Base-by-base conservation (phyloP, 1,140 invertebrate genomes). In the Prorops nasuta region DNA sequence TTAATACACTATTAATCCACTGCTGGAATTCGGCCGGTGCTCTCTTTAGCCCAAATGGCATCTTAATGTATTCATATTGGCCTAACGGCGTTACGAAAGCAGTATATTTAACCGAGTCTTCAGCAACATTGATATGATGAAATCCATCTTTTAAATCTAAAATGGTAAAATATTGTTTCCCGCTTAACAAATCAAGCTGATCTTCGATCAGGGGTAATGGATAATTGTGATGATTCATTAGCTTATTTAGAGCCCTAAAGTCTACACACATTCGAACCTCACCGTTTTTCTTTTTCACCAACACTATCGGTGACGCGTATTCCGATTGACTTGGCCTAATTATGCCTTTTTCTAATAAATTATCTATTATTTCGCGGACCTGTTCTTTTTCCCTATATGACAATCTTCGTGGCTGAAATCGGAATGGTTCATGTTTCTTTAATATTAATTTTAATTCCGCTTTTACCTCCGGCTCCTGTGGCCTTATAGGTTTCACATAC, bases 261-360 rank as follows among this genome's bases (percentile, higher is more conserved):
- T 43, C 48, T 19, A 50, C 17, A 36, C 34, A 28, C 28, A 37
- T 12, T 45, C 24, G 24, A 4, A 10, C 10, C 24, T 28, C 24
- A 6, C 58, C 58, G 34, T 63, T 54, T 10, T 49, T 55, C 38
- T 67, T 66, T 35, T 49, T 58, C 6, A 66, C 63, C 37, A 70
- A 34, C 14, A 70, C 54, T 15, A 53, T 53, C 1, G 60, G 56
- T 14, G 58, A 63, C 12, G 59, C 54, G 47, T 62, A 64, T 24
- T 59, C 54, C 8, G 64, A 67, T 41, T 54, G 44, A 20, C 69
- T 74, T 31, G 60, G 49, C 14, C 64, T 44, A 34, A 79, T 71
- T 2, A 79, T 66, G 16, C 59, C 56, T 14, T 41, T 48, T n/a
- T 58, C 18, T 46, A 74, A 40, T n/a, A 73, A 32, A 19, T 74